Evolutionary conservation across 2,888 invertebrate genomes (phyloP).

Genomic region (Cremastinae sp.): DNA sequence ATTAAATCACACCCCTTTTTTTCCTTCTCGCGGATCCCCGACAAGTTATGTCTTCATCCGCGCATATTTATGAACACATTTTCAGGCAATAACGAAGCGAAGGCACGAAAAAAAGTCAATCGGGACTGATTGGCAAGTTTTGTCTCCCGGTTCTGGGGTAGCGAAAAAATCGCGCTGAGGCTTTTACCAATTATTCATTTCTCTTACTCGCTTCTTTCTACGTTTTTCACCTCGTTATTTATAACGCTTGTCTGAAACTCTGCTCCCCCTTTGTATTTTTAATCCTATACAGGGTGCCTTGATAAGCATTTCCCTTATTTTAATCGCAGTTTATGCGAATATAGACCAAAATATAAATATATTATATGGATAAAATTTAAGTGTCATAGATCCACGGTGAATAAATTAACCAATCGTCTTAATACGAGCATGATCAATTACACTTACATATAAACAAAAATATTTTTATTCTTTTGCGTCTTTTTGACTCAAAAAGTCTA

Average conservation of each 20-base stretch:
- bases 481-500: no score
- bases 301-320: no score
- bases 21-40: background rate
- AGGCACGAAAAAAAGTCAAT: slow-evolving; percentile 36
- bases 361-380: no score
- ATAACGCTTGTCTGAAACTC: slow-evolving; percentile 42
- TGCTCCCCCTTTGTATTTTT: slow-evolving; percentile 35
- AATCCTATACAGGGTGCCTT: background rate
- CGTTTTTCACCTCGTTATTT: slow-evolving; percentile 26
- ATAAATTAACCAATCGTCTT: no score
- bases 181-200: slow-evolving; percentile 54
- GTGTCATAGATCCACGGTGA: no score
- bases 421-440: no score
- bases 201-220: slow-evolving; percentile 33
- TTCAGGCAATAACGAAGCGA: background rate
- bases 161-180: slow-evolving; percentile 26
- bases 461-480: no score
- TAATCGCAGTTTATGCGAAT: no score
- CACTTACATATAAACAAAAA: no score
- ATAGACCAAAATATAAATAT: no score
- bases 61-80: background rate
- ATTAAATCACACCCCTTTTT: background rate
- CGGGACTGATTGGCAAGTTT: slow-evolving; percentile 49
- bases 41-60: slow-evolving; percentile 6
- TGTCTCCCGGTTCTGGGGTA: background rate